phyloP scores from a whole-genome alignment of 2,888 invertebrate species.

The Drosophila heteroneura region DNA sequence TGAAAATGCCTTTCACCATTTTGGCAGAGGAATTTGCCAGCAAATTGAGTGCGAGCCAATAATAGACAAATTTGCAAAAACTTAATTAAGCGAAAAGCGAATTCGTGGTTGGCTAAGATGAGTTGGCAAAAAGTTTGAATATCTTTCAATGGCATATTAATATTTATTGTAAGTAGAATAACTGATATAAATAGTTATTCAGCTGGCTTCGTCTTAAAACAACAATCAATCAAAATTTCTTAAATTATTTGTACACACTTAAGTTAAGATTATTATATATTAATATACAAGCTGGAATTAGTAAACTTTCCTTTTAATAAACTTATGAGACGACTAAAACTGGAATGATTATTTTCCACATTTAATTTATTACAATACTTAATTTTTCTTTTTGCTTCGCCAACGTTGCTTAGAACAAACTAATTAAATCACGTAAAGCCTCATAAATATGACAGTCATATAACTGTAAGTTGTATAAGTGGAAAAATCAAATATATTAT shows the following conservation, averaged over 20 bases:
- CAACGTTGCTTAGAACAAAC: not conserved
- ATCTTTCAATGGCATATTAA: not conserved
- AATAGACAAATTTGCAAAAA: constrained; percentile 37
- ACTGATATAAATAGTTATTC: not conserved
- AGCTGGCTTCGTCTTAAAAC: too few species aligned
- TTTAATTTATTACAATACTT: not conserved
- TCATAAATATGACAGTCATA: constrained; percentile 12
- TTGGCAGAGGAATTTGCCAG: constrained; percentile 2
- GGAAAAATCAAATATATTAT: constrained; percentile 10
- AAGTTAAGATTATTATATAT: not conserved
- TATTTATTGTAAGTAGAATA: not conserved
- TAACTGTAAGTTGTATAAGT: not conserved
- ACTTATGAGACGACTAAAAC: not conserved
- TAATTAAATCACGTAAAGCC: constrained; percentile 9
- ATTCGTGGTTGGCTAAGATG: constrained; percentile 7
- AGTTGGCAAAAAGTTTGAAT: constrained; percentile 8
- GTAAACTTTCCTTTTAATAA: not conserved
- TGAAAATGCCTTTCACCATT: constrained; percentile 49
- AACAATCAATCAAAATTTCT: not conserved
- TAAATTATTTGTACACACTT: not conserved
- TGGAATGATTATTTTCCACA: not conserved
- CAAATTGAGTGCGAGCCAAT: constrained; percentile 11
- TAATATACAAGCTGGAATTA: not conserved
- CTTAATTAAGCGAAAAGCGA: constrained; percentile 23
- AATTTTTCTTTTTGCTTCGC: not conserved